Base-by-base conservation (phyloP, 2,113 vertebrate species). In the Silurus meridionalis region DNA sequence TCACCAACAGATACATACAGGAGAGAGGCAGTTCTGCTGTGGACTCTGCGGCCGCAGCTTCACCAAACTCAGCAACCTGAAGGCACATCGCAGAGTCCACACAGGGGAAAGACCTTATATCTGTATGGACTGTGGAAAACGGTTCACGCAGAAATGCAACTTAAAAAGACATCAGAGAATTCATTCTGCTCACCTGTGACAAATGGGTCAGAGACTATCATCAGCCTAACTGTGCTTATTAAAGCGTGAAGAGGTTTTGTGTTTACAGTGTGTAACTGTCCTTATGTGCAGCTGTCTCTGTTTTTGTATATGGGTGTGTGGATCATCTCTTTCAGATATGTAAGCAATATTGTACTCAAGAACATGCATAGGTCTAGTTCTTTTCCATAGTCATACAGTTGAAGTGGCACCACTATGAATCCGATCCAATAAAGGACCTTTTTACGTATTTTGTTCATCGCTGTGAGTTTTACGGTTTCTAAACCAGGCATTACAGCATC, bases 131-230 rank as follows among this genome's bases (percentile, higher is more conserved):
- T 96, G 95, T 1, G 95, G 95, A n/a, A 96, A 96, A 82, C 90
- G 93, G 80, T 96, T 96, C 87, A 94, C 94, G 0, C 94, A 95
- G 90, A 94, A 94, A 82, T 96, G 95, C 64, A 95, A 95, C 89
- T 90, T 96, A 46, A 94, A 93, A 71, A 91, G 94, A 25, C 95
- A 96, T 82, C 93, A 96, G 93, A 94, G 95, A 86, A 94, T 96
- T 85, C 95, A 96, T 79, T 87, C 90, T 0, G 91, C 90, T 2
- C 85, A 79, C 46, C n/a, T 74, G 67, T 90, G 84, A 90, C 55
- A 3, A 50, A n/a, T 7, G 28, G 19, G 58, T 83, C 11, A 28
- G 57, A 66, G 8, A 58, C 63, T 5, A n/a, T 46, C 46, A 21
- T 75, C 60, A n/a, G 58, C 25, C 71, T 83, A 25, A 66, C 50